Evolutionary conservation across 2,797 vertebrate genomes (phyloP).

Genomic region (Notolabrus celidotus): DNA sequence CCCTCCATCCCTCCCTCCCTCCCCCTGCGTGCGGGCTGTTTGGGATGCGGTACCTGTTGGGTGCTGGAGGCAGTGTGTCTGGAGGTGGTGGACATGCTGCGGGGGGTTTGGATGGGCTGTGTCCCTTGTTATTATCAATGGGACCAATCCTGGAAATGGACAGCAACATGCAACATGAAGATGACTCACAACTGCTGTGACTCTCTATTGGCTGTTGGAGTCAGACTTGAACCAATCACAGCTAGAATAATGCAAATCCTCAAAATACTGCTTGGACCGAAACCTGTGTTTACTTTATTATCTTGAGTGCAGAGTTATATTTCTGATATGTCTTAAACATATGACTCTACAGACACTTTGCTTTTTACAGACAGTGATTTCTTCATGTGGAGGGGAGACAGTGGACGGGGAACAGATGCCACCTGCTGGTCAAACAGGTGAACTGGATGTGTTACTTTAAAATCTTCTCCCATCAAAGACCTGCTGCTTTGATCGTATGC

Average conservation of each 20-base stretch:
- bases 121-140: constrained; percentile 83
- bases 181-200: constrained; percentile 56
- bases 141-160: constrained; percentile 87
- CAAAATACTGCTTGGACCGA: not conserved
- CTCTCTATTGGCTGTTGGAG: constrained; percentile 48
- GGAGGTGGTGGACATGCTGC: constrained; percentile 77
- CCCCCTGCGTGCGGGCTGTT: constrained; percentile 27
- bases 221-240: constrained; percentile 43
- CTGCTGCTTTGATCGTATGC: not conserved
- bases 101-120: constrained; percentile 79
- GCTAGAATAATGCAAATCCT: not conserved
- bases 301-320: constrained; percentile 12
- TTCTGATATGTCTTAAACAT: not conserved
- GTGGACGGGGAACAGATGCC: constrained; percentile 34
- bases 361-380: not conserved
- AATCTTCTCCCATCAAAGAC: not conserved
- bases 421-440: constrained; percentile 62
- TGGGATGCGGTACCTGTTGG: constrained; percentile 91
- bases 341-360: constrained; percentile 9
- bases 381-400: not conserved
- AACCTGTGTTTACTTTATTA: not conserved
- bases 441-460: constrained; percentile 14
- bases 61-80: constrained; percentile 86
- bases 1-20: too few species aligned
- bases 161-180: constrained; percentile 78